Evolutionary conservation across 2,797 vertebrate genomes (phyloP), one percentile per base, ranked within the genome.

Genomic region (Spea hammondii): DNA sequence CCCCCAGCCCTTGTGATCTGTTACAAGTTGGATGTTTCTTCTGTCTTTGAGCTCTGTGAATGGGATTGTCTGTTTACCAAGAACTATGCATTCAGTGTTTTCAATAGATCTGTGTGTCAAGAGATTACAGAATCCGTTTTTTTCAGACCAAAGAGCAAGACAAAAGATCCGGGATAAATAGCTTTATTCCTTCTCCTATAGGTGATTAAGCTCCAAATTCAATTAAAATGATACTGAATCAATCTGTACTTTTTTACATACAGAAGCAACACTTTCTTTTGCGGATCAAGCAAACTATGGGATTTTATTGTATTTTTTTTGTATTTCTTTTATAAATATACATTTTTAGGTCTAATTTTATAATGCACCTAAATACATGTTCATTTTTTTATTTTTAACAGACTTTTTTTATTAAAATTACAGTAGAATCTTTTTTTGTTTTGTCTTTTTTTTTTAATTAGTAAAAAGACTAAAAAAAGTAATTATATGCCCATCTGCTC

Each of bases 401-500:
- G 32, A 57, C 50, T 8, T 5, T 76, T 49, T 69, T 54, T 46
- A 50, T 78, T 57, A 12, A 13, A 48, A 13, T 46, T 8, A 9
- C 7, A 46, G 6, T 55, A 59, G 48, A 17, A 62, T 17, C 59
- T 32, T 62, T 14, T 62, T 14, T 59, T 66, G n/a, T 49, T 8
- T 11, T 14, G 69, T 51, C 11, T 59, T 51, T 66, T 59, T 79
- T 60, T 68, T 80, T 76, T 76, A 70, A 80, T 66, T 81, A 47
- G 68, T 6, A 82, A 77, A 73, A 68, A 73, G 47, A 47, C 68
- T 72, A 68, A 73, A 82, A 80, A 82, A 82, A 82, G 75, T 82
- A 82, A 82, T 82, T 82, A 82, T 82, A 77, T 82, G 65, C 79
- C 79, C 79, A 82, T 82, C 79, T 82, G 79, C 79, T 82, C 75